Evolutionary conservation across 2,113 vertebrate species (phyloP).

Genomic region (Onychostruthus taczanowskii): DNA sequence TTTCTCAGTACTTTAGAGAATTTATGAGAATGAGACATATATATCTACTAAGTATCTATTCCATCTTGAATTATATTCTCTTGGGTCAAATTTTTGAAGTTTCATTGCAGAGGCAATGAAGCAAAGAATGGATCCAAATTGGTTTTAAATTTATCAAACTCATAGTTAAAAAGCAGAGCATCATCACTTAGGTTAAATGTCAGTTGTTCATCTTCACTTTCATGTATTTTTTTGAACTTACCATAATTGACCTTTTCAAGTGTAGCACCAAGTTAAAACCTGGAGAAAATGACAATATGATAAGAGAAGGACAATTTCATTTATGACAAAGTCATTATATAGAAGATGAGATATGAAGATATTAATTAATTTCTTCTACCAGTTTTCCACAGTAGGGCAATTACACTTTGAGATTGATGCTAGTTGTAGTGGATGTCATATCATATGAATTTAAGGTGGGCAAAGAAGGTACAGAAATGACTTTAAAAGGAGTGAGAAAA

Average conservation of each 20-base stretch:
- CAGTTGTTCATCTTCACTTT: conserved; percentile 36
- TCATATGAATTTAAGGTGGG: not conserved
- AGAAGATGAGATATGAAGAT: conserved; percentile 1
- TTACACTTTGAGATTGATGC: not conserved
- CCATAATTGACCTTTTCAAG: conserved; percentile 50
- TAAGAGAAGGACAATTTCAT: conserved; percentile 41
- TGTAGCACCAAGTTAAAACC: not conserved
- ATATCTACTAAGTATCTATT: conserved; percentile 21
- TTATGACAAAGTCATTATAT: conserved; percentile 10
- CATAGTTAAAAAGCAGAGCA: conserved; percentile 34
- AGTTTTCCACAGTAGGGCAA: conserved; percentile 1
- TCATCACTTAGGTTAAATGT: conserved; percentile 53
- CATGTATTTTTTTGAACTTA: conserved; percentile 23
- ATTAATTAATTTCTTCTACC: conserved; percentile 31
- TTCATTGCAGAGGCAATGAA: conserved; percentile 10
- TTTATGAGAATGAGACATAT: conserved; percentile 20
- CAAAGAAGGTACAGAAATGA: not conserved
- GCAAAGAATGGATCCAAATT: conserved; percentile 52
- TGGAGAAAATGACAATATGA: not conserved
- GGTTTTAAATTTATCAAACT: conserved; percentile 62
- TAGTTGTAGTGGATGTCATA: not conserved
- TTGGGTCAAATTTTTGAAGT: conserved; percentile 16
- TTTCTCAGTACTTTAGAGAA: conserved; percentile 11
- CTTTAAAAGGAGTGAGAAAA: not conserved
- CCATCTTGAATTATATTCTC: conserved; percentile 44